These are phyloP conservation scores for Disparrhopalites patrizii DNA, from an alignment of 2,888 invertebrate species.

Conservation along the genomic window DNA sequence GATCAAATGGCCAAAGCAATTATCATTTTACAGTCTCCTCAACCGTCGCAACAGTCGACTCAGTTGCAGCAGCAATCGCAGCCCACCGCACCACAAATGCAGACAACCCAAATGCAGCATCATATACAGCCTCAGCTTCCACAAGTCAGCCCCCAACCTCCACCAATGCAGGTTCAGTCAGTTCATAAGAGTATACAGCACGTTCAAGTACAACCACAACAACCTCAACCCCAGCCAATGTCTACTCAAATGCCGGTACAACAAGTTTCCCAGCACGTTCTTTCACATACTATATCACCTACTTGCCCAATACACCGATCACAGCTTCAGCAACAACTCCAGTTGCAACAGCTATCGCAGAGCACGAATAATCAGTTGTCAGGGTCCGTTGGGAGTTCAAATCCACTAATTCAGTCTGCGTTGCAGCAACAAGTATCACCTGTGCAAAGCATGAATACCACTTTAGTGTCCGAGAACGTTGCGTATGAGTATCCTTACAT, in stretches of 20 bases:
- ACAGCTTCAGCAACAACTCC: background rate
- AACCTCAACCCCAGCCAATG: conserved; percentile 30
- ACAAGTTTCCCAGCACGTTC: too few species aligned
- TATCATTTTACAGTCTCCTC: conserved; percentile 42
- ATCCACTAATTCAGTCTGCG: background rate
- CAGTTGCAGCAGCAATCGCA: conserved; percentile 43
- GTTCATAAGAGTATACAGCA: too few species aligned
- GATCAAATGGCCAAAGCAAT: conserved; percentile 47
- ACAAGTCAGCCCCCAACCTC: too few species aligned
- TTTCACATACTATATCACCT: too few species aligned
- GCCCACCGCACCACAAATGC: conserved; percentile 33
- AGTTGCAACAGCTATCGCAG: background rate
- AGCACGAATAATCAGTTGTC: background rate
- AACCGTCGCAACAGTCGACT: conserved; percentile 48
- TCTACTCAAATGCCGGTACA: conserved; percentile 6
- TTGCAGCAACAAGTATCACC: background rate
- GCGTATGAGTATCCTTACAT: conserved; percentile 52
- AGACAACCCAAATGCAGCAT: conserved; percentile 30
- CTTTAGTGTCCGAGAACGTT: background rate
- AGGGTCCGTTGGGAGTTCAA: background rate
- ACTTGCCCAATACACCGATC: background rate
- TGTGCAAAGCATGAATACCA: background rate
- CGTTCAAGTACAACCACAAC: conserved; percentile 30
- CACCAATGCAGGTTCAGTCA: background rate
- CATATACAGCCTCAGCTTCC: conserved; percentile 36